Percentiles rank a stretch among this genome's conserved stretches.
phyloP scores from a whole-genome alignment of 2,797 vertebrate species.

The Chelon auratus region DNA sequence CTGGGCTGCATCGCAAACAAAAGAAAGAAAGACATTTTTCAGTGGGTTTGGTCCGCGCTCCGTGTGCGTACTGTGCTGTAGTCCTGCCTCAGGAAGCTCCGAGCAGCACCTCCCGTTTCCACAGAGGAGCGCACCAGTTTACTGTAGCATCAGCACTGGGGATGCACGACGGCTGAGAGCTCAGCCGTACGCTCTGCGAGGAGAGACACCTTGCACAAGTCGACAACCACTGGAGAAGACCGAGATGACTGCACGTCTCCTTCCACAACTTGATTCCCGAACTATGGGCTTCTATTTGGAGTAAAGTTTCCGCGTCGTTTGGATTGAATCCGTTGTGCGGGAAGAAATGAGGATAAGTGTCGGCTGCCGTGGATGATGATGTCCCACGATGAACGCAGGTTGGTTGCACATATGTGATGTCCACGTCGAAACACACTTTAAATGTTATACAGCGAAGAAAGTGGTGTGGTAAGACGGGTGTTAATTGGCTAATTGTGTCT shows the following conservation, averaged over 20 bases:
- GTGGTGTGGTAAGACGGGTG: not conserved
- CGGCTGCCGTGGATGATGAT: slow-evolving; percentile 79
- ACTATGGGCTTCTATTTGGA: slow-evolving; percentile 56
- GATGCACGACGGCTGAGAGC: slow-evolving; percentile 53
- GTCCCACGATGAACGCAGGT: slow-evolving; percentile 86
- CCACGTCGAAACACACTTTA: slow-evolving; percentile 33
- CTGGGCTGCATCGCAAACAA: not conserved
- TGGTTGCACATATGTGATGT: slow-evolving; percentile 23
- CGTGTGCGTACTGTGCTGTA: slow-evolving; percentile 56
- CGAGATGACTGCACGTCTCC: slow-evolving; percentile 9
- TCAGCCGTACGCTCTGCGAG: slow-evolving; percentile 36
- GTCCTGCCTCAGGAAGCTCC: slow-evolving; percentile 83
- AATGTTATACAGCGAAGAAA: slow-evolving; percentile 2
- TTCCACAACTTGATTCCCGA: slow-evolving; percentile 16
- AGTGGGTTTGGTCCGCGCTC: slow-evolving; percentile 62
- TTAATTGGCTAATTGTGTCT: not conserved
- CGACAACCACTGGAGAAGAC: not conserved
- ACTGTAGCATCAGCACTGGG: slow-evolving; percentile 60
- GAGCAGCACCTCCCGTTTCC: slow-evolving; percentile 81
- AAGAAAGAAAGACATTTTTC: not conserved
- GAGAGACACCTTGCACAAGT: slow-evolving; percentile 39
- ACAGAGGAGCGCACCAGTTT: slow-evolving; percentile 72
- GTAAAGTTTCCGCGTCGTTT: slow-evolving; percentile 67
- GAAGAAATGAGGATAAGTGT: slow-evolving; percentile 73
- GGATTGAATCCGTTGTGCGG: slow-evolving; percentile 52